A percentile compares a stretch with the other conserved stretches of the same genome.
These are phyloP conservation scores for Stegastes partitus DNA, from an alignment of 2,113 vertebrate species.

Conservation along the genomic window DNA sequence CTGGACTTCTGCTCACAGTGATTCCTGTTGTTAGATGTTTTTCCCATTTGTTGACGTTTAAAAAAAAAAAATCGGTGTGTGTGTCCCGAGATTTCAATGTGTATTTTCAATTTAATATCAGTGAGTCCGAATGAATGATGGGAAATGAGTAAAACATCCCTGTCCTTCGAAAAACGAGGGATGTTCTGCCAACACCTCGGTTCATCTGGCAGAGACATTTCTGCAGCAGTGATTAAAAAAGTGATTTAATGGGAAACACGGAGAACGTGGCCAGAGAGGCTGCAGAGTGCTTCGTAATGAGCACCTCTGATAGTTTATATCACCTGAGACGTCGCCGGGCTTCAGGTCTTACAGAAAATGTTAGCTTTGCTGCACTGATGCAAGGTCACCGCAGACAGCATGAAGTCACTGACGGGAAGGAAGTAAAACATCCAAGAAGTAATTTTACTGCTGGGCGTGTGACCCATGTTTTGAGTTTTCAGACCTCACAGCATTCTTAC, in stretches of 20 bases:
- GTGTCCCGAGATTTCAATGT: constrained; percentile 64
- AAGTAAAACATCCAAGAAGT: constrained; percentile 38
- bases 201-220: constrained; percentile 77
- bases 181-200: constrained; percentile 69
- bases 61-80: no score
- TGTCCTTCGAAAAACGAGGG: constrained; percentile 60
- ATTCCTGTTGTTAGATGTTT: constrained; percentile 51
- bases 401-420: constrained; percentile 52
- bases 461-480: constrained; percentile 11
- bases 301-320: constrained; percentile 7
- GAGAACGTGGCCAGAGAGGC: constrained; percentile 13
- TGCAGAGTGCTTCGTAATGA: background rate
- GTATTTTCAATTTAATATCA: constrained; percentile 73
- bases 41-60: constrained; percentile 69
- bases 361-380: background rate
- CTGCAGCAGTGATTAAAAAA: constrained; percentile 57
- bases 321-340: background rate
- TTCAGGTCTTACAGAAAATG: constrained; percentile 1
- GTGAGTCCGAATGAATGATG: constrained; percentile 48
- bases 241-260: constrained; percentile 26
- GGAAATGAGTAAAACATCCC: constrained; percentile 79
- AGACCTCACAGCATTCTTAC: constrained; percentile 14
- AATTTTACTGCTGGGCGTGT: constrained; percentile 27
- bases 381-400: constrained; percentile 34
- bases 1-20: constrained; percentile 33